Base-by-base conservation (phyloP, 2,113 vertebrate genomes). In the Ranitomeya variabilis region DNA sequence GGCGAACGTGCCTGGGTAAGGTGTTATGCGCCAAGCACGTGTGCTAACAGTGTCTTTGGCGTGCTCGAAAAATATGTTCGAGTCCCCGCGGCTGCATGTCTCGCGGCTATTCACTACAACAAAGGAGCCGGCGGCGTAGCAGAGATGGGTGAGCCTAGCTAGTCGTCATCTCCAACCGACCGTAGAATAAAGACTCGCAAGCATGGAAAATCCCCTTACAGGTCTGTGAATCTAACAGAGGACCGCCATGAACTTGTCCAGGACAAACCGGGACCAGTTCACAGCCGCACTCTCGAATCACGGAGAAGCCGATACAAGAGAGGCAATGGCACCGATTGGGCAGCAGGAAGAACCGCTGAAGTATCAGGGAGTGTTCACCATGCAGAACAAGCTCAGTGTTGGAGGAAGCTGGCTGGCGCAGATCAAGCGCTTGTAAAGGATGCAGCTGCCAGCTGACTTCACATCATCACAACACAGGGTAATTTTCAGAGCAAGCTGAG, bases 361-460 rank as follows among this genome's bases (percentile, higher is more conserved):
- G 11, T 69, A 83, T 83, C 37, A 67, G 37, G 45, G 62, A 52
- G 81, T n/a, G 19, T 3, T n/a, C 62, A 83, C 62, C n/a, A 67
- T 67, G 14, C 31, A 16, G 83, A 26, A 37, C 81, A 84, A 66
- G 60, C 59, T 16, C 31, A 74, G 73, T 23, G 52, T 59, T 73
- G 66, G 16, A 73, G 83, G 52, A 85, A 45, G 74, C 54, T 57
- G 45, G 14, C 51, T 55, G 66, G 18, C 16, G 57, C 18, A 62
- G 80, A 83, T 62, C 57, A 84, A 84, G 51, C 62, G 16, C 51
- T 54, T 69, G 64, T 85, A 85, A 31, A 69, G 67, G 67, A 85
- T 71, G 71, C 71, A 86, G 85, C 74, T 86, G 85, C 85, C 85
- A 78, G 85, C 85, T 86, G 85, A 86, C 85, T 86, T 86, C 73